phyloP scores from a whole-genome alignment of 2,888 invertebrate genomes.

The Elmis aenea region DNA sequence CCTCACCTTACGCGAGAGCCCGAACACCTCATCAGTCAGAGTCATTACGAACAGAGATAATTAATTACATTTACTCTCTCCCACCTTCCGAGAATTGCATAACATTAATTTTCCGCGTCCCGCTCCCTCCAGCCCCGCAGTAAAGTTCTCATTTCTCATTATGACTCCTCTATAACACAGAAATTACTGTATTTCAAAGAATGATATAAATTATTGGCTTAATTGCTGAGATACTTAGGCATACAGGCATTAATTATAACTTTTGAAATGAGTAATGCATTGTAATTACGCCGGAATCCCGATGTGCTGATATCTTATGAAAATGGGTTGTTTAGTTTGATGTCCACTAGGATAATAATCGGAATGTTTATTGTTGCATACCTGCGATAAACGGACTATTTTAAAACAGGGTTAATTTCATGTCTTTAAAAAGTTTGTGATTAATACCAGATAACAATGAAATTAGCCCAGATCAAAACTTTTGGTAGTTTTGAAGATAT shows the following conservation, averaged over 20 bases:
- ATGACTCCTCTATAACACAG: slow-evolving; percentile 41
- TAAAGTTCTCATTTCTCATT: slow-evolving; percentile 47
- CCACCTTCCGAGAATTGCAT: slow-evolving; percentile 52
- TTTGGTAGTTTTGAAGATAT: too few relatives aligned
- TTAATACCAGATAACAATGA: too few relatives aligned
- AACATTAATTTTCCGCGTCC: slow-evolving; percentile 46
- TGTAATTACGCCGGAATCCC: slow-evolving; percentile 30
- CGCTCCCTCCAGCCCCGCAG: slow-evolving; percentile 26
- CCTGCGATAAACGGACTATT: too few relatives aligned
- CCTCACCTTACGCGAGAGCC: slow-evolving; percentile 35
- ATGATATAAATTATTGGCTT: slow-evolving; percentile 43
- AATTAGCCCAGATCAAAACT: too few relatives aligned
- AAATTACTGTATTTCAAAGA: slow-evolving; percentile 36
- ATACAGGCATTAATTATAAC: slow-evolving; percentile 39
- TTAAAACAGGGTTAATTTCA: too few relatives aligned
- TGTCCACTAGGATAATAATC: slow-evolving; percentile 3
- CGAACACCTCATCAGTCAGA: slow-evolving; percentile 58
- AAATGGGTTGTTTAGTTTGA: slow-evolving; percentile 9
- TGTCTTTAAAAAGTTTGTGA: too few relatives aligned
- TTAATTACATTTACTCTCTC: slow-evolving; percentile 60
- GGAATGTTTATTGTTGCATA: too few relatives aligned
- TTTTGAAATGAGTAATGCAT: slow-evolving; percentile 36
- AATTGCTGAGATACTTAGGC: slow-evolving; percentile 40
- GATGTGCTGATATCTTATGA: slow-evolving; percentile 27
- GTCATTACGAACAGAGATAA: slow-evolving; percentile 59